These are phyloP conservation scores for Anguilla marmorata DNA, from an alignment of 2,797 vertebrate species.

Conservation along the genomic window DNA sequence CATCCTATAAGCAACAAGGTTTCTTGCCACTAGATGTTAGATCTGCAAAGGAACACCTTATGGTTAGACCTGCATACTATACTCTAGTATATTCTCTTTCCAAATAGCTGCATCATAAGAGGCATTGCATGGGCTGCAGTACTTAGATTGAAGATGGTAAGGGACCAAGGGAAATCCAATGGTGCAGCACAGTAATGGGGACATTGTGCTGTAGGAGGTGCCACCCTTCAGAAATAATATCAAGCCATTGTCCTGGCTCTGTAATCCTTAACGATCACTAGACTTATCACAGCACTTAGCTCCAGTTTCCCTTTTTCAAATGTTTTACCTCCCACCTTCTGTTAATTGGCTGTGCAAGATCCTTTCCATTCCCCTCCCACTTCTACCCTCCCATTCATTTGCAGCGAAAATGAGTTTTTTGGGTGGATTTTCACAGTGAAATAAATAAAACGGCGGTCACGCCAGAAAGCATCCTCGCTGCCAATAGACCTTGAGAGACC, in stretches of 20 bases:
- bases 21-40: background rate
- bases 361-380: background rate
- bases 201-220: background rate
- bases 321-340: background rate
- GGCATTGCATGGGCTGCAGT: background rate
- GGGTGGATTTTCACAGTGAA: background rate
- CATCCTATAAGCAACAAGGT: background rate
- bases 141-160: background rate
- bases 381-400: background rate
- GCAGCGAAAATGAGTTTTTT: background rate
- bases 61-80: background rate
- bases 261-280: background rate
- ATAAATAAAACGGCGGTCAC: background rate
- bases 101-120: background rate
- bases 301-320: background rate
- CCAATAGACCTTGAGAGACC: slow-evolving; percentile 2
- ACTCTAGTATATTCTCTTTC: background rate
- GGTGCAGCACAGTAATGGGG: background rate
- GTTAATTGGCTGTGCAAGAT: background rate
- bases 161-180: background rate
- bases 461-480: background rate
- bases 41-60: background rate
- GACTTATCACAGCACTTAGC: background rate
- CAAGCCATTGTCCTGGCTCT: background rate
- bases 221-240: background rate